phyloP scores from a whole-genome alignment of 2,888 invertebrate genomes.

The Cenopis cana region DNA sequence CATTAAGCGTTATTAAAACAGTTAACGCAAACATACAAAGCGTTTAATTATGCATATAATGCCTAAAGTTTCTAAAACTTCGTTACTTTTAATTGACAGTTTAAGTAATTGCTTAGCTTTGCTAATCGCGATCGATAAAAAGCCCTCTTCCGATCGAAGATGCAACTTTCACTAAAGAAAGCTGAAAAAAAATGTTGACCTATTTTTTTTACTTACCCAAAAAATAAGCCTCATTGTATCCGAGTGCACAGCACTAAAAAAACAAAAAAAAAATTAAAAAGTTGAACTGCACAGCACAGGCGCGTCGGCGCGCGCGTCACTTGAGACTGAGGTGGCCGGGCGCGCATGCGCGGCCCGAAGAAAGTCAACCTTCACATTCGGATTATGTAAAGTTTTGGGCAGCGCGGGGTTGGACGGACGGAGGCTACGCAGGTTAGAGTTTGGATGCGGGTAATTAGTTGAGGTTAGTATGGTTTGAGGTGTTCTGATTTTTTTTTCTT shows the following conservation, averaged over 20 bases:
- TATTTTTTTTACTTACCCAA: slow-evolving; percentile 69
- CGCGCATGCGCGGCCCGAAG: slow-evolving; percentile 74
- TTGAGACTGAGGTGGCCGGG: slow-evolving; percentile 63
- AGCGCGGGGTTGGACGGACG: slow-evolving; percentile 40
- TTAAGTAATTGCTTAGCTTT: slow-evolving; percentile 43
- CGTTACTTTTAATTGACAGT: slow-evolving; percentile 46
- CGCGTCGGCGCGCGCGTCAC: slow-evolving; percentile 75
- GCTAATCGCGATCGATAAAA: slow-evolving; percentile 58
- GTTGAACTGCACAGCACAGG: slow-evolving; percentile 73
- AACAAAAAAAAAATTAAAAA: slow-evolving; percentile 62
- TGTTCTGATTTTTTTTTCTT: background rate
- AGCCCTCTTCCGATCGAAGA: slow-evolving; percentile 65
- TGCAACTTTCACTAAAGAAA: slow-evolving; percentile 75
- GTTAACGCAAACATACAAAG: slow-evolving; percentile 35
- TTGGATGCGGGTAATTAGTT: slow-evolving; percentile 22
- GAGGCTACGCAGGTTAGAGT: slow-evolving; percentile 36
- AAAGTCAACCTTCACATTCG: slow-evolving; percentile 80
- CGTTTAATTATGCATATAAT: slow-evolving; percentile 27
- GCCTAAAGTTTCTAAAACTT: slow-evolving; percentile 42
- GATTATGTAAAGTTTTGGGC: slow-evolving; percentile 67
- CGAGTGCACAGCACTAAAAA: slow-evolving; percentile 72
- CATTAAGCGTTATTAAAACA: slow-evolving; percentile 34
- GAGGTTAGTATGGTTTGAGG: slow-evolving; percentile 8
- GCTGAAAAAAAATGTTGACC: slow-evolving; percentile 48
- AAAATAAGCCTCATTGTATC: slow-evolving; percentile 81